These are phyloP conservation scores for Nymphalis io DNA, from an alignment of 1,140 invertebrate species.

Conservation along the genomic window DNA sequence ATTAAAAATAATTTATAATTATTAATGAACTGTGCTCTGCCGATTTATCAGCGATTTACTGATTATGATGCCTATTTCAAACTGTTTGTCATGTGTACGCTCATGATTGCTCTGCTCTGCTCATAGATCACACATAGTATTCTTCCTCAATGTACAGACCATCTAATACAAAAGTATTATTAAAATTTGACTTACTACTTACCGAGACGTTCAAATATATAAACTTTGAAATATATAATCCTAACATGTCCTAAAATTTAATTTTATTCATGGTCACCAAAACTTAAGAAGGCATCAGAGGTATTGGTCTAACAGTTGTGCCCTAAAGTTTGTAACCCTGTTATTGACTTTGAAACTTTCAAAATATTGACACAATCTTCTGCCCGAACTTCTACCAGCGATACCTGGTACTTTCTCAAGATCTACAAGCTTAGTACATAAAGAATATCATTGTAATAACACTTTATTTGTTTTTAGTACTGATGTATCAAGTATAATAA, in stretches of 20 bases:
- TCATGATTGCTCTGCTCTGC: too few relatives aligned
- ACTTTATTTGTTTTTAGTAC: too few relatives aligned
- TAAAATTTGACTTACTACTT: too few relatives aligned
- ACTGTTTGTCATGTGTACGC: too few relatives aligned
- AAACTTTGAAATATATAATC: background rate
- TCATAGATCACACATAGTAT: too few relatives aligned
- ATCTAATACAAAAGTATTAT: background rate
- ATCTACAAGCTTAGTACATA: background rate
- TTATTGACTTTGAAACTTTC: conserved; percentile 28
- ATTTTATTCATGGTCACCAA: background rate
- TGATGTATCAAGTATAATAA: too few relatives aligned
- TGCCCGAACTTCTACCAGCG: background rate
- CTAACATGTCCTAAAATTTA: too few relatives aligned
- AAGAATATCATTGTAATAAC: background rate
- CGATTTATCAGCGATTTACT: too few relatives aligned
- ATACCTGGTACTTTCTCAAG: conserved; percentile 3
- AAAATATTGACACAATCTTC: conserved; percentile 28
- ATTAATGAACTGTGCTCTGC: too few relatives aligned
- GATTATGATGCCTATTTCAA: too few relatives aligned
- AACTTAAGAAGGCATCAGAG: background rate
- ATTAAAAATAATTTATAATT: too few relatives aligned
- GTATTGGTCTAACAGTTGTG: conserved; percentile 10
- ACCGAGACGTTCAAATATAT: background rate
- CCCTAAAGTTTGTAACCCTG: conserved; percentile 8
- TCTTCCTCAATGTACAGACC: background rate